Conservation (phyloP, 2,888 invertebrate genomes). For the Plagiodera versicolora region DNA sequence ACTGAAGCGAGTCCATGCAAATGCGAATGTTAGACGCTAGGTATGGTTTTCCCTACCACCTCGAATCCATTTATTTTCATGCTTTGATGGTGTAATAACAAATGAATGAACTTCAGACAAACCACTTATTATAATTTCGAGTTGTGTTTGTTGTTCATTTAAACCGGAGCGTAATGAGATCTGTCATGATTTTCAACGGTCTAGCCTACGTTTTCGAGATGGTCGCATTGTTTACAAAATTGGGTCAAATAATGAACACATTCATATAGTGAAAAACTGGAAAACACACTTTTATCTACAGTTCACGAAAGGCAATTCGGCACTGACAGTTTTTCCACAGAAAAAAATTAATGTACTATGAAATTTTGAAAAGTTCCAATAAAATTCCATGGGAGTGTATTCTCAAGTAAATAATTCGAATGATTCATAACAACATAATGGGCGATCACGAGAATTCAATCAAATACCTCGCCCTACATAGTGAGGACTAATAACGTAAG, state of each 20-base stretch:
- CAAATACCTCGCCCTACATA: no score
- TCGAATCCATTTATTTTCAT: slow-evolving; percentile 12
- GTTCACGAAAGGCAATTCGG: no score
- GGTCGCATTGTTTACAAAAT: slow-evolving; percentile 13
- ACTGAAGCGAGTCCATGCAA: not conserved
- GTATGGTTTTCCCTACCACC: slow-evolving; percentile 11
- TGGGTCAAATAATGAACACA: slow-evolving; percentile 1
- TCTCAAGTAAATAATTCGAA: no score
- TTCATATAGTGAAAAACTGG: no score
- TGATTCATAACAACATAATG: no score
- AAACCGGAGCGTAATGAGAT: slow-evolving; percentile 12
- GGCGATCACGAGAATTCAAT: no score
- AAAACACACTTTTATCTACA: no score
- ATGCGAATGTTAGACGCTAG: not conserved
- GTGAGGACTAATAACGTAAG: no score
- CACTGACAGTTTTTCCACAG: no score
- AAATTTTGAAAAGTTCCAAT: no score
- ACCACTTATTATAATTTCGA: slow-evolving; percentile 14
- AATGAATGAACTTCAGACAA: slow-evolving; percentile 14
- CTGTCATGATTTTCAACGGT: not conserved
- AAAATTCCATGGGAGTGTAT: no score
- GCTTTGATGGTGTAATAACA: slow-evolving; percentile 20
- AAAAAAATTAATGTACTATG: no score
- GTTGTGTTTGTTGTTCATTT: slow-evolving; percentile 14
- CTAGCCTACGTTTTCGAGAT: slow-evolving; percentile 11